Percentiles rank a stretch among this genome's conserved stretches.
Conservation (phyloP, 2,113 vertebrate genomes). For the Hyaena hyaena region DNA sequence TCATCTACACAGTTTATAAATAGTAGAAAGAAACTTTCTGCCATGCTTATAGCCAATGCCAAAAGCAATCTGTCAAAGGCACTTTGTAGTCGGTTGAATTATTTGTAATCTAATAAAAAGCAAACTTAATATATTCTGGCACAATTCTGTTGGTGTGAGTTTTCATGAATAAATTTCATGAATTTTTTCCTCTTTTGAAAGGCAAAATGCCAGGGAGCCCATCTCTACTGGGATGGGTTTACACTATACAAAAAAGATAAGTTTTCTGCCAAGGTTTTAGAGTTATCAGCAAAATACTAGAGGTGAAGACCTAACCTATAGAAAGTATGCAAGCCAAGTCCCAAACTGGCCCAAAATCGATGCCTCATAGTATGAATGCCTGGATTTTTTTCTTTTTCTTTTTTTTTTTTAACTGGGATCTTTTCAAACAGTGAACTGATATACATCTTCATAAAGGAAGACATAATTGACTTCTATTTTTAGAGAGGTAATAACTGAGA, state of each 20-base stretch:
- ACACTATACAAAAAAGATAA: background rate
- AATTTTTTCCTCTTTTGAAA: background rate
- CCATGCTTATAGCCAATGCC: background rate
- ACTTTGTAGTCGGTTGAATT: background rate
- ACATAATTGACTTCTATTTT: background rate
- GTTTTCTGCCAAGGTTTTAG: background rate
- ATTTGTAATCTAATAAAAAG: constrained; percentile 10
- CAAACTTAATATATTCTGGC: background rate
- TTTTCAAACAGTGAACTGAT: background rate
- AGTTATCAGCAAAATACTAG: background rate
- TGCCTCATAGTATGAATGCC: background rate
- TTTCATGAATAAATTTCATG: background rate
- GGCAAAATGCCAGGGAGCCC: background rate
- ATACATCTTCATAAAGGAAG: background rate
- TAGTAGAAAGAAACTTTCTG: background rate
- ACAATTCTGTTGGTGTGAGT: background rate
- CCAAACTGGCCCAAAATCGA: background rate
- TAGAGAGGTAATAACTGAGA: background rate
- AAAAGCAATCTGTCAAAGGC: constrained; percentile 5
- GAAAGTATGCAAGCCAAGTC: accelerated
- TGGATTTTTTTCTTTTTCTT: background rate
- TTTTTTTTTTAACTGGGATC: background rate
- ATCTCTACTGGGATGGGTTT: background rate
- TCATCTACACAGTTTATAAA: background rate
- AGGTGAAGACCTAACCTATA: background rate